Conservation (phyloP, 2,888 invertebrate genomes). For the Syrista parreyssii region DNA sequence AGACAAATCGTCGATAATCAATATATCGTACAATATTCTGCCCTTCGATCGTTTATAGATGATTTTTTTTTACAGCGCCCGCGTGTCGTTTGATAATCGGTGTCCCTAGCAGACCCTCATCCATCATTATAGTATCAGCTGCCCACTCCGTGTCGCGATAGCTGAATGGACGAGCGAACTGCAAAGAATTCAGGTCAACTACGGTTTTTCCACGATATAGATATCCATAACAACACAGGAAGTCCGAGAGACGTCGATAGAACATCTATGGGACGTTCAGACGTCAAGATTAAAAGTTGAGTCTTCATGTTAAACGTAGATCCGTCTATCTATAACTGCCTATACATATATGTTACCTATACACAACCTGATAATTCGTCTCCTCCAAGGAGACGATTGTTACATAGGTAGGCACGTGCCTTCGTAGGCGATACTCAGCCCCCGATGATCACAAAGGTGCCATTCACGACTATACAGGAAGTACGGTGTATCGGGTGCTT, state of each 20-base stretch:
- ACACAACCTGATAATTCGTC: not conserved
- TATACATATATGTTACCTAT: not conserved
- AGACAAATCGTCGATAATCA: constrained; percentile 1
- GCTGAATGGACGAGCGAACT: constrained; percentile 26
- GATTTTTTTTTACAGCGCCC: constrained; percentile 25
- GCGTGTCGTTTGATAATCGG: constrained; percentile 40
- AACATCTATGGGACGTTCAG: not conserved
- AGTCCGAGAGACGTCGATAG: not conserved
- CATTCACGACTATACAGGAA: not conserved
- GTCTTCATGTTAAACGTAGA: not conserved
- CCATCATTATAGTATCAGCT: constrained; percentile 52
- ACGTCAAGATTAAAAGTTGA: not conserved
- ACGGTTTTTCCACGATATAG: not conserved
- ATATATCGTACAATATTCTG: not conserved
- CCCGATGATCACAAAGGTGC: not conserved
- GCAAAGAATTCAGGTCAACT: constrained; percentile 15
- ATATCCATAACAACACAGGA: not conserved
- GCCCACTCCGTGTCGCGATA: constrained; percentile 33
- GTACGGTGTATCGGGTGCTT: not conserved
- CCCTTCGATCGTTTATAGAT: not conserved
- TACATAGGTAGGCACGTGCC: not conserved
- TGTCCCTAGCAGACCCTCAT: constrained; percentile 51
- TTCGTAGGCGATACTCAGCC: not conserved
- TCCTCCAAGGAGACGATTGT: not conserved
- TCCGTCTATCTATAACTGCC: not conserved